Evolutionary conservation across 2,888 invertebrate genomes (phyloP), one percentile per base, ranked within the genome.

Genomic region (Polydrusus pterygomalis): DNA sequence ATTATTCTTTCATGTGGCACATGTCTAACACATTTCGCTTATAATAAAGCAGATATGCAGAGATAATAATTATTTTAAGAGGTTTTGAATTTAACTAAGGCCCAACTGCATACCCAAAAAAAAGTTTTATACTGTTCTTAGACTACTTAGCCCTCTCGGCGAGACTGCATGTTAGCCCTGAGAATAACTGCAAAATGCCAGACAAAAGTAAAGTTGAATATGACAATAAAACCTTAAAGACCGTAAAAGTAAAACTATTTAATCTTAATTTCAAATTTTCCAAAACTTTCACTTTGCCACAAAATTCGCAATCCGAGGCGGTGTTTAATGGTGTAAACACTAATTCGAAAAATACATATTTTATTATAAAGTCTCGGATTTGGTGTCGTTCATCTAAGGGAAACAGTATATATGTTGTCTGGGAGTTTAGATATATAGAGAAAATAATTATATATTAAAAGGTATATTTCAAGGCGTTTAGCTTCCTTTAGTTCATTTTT

Each of bases 261-360:
- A 51, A 68, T 54, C 58, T 58, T 25, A 69, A 69, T 69, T 69
- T 69, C 58, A 51, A 58, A 69, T 69, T 51, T 30, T 69, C 54
- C 18, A 10, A 43, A 56, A 69, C 69, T 69, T 69, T 69, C 58
- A 56, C 58, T 69, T 69, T 51, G 7, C 69, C 25, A 40, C 40
- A 11, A 58, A 10, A 43, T 20, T 45, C 40, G 30, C 43, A 34
- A 11, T 17, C 58, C 17, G 18, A 38, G 34, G 17, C 11, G 3
- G 17, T 30, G 58, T 60, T 60, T 17, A 60, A 60, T 38, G 38
- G 38, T 17, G 11, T 10, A 34, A n/a, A 38, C 17, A 60, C 58
- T 38, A 38, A 60, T 38, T n/a, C 38, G 17, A 17, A 60, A 60
- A 60, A 60, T 60, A 60, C 38, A 17, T 60, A 60, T 60, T 60